These are phyloP conservation scores for Entelurus aequoreus DNA, from an alignment of 2,113 vertebrate genomes.

Conservation along the genomic window DNA sequence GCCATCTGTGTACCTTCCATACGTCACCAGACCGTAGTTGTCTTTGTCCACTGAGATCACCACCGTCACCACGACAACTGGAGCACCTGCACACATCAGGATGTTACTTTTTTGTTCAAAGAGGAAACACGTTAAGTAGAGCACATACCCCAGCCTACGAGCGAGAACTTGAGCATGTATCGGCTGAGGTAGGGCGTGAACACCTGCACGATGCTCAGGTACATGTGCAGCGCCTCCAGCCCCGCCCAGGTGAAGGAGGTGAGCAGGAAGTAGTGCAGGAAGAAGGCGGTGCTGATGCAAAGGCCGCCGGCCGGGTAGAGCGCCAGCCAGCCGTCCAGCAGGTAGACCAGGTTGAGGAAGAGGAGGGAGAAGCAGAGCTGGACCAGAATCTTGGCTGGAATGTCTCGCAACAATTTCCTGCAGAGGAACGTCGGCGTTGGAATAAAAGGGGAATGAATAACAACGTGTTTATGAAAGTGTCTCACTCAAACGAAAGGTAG, in stretches of 20 bases:
- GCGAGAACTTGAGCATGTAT: conserved; percentile 92
- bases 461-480: background rate
- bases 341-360: conserved; percentile 84
- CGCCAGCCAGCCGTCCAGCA: conserved; percentile 88
- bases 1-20: conserved; percentile 73
- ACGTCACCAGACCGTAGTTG: conserved; percentile 82
- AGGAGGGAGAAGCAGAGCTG: conserved; percentile 86
- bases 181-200: conserved; percentile 80
- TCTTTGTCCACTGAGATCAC: conserved; percentile 79
- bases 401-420: conserved; percentile 90
- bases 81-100: conserved; percentile 74
- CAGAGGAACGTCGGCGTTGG: background rate
- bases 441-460: too few species aligned
- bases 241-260: conserved; percentile 96
- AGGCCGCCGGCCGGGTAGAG: conserved; percentile 70
- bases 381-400: conserved; percentile 94
- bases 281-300: conserved; percentile 85
- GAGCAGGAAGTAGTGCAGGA: conserved; percentile 95
- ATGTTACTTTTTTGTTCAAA: background rate
- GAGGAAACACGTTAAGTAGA: background rate
- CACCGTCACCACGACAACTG: conserved; percentile 79
- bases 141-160: conserved; percentile 86
- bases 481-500: conserved; percentile 90
- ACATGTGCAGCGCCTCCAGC: conserved; percentile 96
- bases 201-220: conserved; percentile 89